Base-by-base conservation (phyloP, 1,140 invertebrate genomes). In the Eumaeus atala region DNA sequence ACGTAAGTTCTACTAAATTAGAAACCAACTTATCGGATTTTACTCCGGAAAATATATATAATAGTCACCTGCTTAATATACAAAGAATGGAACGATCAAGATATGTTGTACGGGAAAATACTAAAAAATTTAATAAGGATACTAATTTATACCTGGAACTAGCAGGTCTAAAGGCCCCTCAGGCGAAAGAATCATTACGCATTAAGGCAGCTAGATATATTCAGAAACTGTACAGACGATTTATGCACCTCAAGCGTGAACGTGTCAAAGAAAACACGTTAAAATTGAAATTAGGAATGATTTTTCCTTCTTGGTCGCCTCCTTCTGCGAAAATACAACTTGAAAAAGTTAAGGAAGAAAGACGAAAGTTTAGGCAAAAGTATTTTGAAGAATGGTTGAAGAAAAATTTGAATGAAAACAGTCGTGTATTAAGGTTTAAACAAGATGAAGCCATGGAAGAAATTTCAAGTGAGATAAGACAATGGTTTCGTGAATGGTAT, bases 381-480 rank as follows among this genome's bases (percentile, higher is more conserved):
- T 89, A 86, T 28, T 87, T 89, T 21, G 74, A 85, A 40, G 77
- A 88, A 28, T 91, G 89, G 61, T 53, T 89, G 18, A 62, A 90
- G 53, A 70, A 88, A n/a, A 89, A 84, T 51, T 58, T 87, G 10
- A 88, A 90, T 51, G 91, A 92, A 74, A 87, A 89, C 58, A 69
- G 77, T 1, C 85, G 89, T 53, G 87, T 92, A 9, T 62, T 91
- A 40, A 84, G 87, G 72, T 72, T 90, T 2, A 80, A 88, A 51
- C 87, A 88, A 50, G 90, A 90, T 1, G 87, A 89, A 53, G 75
- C 93, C 38, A 89, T 92, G 81, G 92, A 93, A 64, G 92, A 93
- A 66, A 92, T 93, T 57, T 89, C 89, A 1, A 90, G 90, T 52
- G 92, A 93, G 76, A 91, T 93, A 58, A 89, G 91, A 49, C 88